Evolutionary conservation across 2,113 vertebrate genomes (phyloP).

Genomic region (Zosterops lateralis): DNA sequence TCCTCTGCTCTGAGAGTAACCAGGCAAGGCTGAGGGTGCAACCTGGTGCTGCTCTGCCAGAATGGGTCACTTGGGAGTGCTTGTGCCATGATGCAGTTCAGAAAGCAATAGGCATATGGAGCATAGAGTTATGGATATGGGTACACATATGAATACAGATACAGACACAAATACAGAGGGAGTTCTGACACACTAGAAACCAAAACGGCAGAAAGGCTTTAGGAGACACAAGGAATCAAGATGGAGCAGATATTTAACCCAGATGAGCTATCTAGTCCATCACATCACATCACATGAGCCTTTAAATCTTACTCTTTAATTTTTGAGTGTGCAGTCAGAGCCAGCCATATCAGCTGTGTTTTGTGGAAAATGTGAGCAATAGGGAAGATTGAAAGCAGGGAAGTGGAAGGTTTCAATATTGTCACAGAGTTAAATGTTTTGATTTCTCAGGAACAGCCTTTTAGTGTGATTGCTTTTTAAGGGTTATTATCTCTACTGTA

Average conservation of each 20-base stretch:
- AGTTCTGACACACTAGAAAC: neutral
- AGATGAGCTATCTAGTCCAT: neutral
- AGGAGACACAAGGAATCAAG: neutral
- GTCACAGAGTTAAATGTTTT: constrained; percentile 9
- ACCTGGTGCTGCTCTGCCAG: neutral
- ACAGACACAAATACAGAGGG: neutral
- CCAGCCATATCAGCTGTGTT: neutral
- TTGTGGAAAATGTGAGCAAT: neutral
- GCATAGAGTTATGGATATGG: neutral
- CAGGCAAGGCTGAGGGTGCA: neutral
- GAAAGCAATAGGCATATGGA: neutral
- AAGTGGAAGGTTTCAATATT: constrained; percentile 1
- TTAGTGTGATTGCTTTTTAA: neutral
- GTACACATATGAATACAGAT: neutral
- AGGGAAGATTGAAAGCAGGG: neutral
- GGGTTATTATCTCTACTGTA: neutral
- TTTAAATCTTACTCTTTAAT: neutral
- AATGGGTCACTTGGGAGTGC: neutral
- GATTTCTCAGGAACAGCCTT: constrained; percentile 2
- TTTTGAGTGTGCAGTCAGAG: neutral
- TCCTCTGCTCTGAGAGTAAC: neutral
- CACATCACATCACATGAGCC: neutral
- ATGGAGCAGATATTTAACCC: neutral
- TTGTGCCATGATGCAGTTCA: neutral
- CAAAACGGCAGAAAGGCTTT: neutral